Percentiles rank a stretch among this genome's conserved stretches.
These are phyloP conservation scores for Heliconius himera DNA, from an alignment of 1,140 invertebrate species.

Conservation along the genomic window DNA sequence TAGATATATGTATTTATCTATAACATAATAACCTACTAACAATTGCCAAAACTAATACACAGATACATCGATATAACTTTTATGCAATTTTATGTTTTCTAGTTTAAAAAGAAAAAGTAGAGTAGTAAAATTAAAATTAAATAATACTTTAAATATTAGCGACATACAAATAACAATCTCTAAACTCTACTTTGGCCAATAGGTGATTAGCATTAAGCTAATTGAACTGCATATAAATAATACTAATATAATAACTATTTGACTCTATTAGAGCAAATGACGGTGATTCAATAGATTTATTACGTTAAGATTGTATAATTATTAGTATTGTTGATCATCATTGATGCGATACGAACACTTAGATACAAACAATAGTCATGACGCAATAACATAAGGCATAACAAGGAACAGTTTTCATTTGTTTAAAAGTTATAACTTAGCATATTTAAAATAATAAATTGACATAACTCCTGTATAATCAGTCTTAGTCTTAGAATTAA, in stretches of 20 bases:
- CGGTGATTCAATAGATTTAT: slow-evolving; percentile 14
- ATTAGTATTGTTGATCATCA: slow-evolving; percentile 32
- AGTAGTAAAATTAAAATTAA: not conserved
- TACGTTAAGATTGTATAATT: slow-evolving; percentile 24
- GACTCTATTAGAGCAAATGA: slow-evolving; percentile 25
- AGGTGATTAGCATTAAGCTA: slow-evolving; percentile 5
- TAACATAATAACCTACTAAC: not conserved
- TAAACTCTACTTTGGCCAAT: not conserved
- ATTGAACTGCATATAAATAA: not conserved
- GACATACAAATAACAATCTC: not conserved
- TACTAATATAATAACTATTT: slow-evolving; percentile 14
- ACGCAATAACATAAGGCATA: slow-evolving; percentile 45
- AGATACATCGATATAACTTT: too few relatives aligned
- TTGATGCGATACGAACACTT: slow-evolving; percentile 39
- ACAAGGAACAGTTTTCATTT: slow-evolving; percentile 54
- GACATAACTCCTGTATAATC: slow-evolving; percentile 61
- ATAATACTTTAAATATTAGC: not conserved
- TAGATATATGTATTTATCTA: too few relatives aligned
- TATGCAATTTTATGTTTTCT: not conserved
- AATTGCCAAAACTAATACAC: not conserved
- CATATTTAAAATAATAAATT: slow-evolving; percentile 74
- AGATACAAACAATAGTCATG: slow-evolving; percentile 51
- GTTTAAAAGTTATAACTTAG: slow-evolving; percentile 58
- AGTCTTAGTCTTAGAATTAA: slow-evolving; percentile 58
- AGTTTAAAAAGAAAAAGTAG: not conserved